Evolutionary conservation across 92 coral and sea anemone genomes (phyloP).

Genomic region (Palythoa caribaeorum): DNA sequence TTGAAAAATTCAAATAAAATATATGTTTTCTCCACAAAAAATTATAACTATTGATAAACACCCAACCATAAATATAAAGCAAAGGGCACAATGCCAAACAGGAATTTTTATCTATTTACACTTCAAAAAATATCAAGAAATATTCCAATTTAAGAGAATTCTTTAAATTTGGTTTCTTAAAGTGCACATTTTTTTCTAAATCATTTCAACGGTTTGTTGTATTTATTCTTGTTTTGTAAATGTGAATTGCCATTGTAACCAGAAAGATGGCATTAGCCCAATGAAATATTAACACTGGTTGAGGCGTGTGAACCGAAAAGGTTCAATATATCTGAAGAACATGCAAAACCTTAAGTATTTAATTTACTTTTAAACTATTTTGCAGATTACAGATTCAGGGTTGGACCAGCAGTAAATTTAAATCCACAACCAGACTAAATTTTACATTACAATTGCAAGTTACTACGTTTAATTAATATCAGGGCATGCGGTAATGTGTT

Average conservation of each 20-base stretch:
- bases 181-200: not conserved
- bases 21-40: conserved; percentile 18
- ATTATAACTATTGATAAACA: conserved; percentile 13
- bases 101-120: conserved; percentile 18
- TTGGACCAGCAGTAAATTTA: conserved; percentile 25
- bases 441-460: conserved; percentile 51
- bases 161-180: not conserved
- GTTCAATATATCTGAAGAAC: conserved; percentile 7
- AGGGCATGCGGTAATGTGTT: conserved; percentile 93
- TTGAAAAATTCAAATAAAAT: not conserved
- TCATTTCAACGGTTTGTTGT: not conserved
- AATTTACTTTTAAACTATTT: conserved; percentile 11
- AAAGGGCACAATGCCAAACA: conserved; percentile 9
- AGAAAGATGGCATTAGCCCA: conserved; percentile 22
- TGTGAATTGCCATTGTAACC: conserved; percentile 31
- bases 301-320: conserved; percentile 23
- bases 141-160: not conserved
- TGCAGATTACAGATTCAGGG: conserved; percentile 1
- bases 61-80: conserved; percentile 28
- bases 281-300: conserved; percentile 8
- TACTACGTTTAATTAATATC: conserved; percentile 59
- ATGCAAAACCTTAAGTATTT: conserved; percentile 21
- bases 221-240: conserved; percentile 17
- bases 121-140: not conserved
- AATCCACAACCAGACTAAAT: conserved; percentile 41